Percentiles rank a stretch among this genome's conserved stretches.
Evolutionary conservation across 2,888 invertebrate species (phyloP).

Genomic region (Dryobota labecula): DNA sequence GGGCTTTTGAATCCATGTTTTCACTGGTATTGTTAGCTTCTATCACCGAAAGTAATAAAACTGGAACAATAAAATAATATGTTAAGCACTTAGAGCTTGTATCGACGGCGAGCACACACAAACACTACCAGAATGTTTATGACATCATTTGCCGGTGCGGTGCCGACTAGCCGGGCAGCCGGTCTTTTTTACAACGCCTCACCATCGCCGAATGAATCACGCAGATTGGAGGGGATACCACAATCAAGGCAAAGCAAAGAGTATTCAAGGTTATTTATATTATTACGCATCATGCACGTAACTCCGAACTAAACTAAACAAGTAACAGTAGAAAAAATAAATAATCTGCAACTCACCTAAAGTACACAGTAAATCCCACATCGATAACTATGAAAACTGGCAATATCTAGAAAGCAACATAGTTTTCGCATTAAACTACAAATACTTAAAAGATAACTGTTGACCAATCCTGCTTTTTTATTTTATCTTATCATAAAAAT

Average conservation of each 20-base stretch:
- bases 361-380: conserved; percentile 44
- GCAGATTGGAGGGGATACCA: conserved; percentile 27
- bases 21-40: conserved; percentile 64
- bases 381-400: conserved; percentile 36
- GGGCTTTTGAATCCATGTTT: conserved; percentile 81
- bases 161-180: conserved; percentile 3
- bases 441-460: conserved; percentile 45
- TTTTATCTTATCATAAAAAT: conserved; percentile 45
- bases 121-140: conserved; percentile 38
- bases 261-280: conserved; percentile 32
- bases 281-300: neutral
- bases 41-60: conserved; percentile 69
- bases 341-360: conserved; percentile 26
- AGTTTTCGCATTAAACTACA: conserved; percentile 25
- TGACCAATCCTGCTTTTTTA: conserved; percentile 29
- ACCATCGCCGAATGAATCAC: conserved; percentile 48
- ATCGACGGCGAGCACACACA: conserved; percentile 19
- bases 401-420: conserved; percentile 30
- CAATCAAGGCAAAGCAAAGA: conserved; percentile 18
- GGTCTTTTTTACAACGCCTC: conserved; percentile 9
- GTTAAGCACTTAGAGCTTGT: conserved; percentile 11
- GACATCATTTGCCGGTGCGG: conserved; percentile 55
- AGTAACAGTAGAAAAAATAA: neutral
- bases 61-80: conserved; percentile 70
- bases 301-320: neutral